Evolutionary conservation across 2,113 vertebrate genomes (phyloP).

Genomic region (Stegostoma tigrinum): DNA sequence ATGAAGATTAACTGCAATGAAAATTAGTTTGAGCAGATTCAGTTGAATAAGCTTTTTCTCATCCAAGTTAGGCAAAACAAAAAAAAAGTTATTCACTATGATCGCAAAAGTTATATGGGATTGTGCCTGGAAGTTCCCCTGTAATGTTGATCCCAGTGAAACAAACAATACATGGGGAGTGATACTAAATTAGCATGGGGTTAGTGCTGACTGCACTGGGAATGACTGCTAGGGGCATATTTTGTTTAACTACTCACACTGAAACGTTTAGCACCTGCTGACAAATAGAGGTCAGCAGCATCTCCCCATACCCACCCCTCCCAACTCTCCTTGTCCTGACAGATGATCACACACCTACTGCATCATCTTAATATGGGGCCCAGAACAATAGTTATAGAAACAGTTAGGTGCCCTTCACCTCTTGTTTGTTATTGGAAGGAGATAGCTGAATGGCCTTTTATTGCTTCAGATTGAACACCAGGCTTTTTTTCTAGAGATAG

Average conservation of each 20-base stretch:
- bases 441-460: background rate
- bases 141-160: background rate
- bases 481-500: no score
- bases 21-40: background rate
- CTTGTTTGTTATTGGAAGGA: background rate
- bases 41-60: background rate
- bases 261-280: background rate
- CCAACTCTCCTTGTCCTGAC: background rate
- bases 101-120: background rate
- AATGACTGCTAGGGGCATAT: background rate
- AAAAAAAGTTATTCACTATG: background rate
- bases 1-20: background rate
- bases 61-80: background rate
- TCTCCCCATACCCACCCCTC: no score
- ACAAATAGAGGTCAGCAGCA: background rate
- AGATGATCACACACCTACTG: no score
- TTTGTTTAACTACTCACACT: background rate
- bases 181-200: background rate
- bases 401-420: background rate
- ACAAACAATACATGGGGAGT: background rate
- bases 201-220: background rate
- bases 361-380: background rate
- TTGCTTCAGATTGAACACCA: background rate
- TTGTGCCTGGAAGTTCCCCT: background rate
- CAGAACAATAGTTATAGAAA: background rate